Evolutionary conservation across 2,888 invertebrate species (phyloP), one percentile per base, ranked within the genome.

Genomic region (Scrobipalpa costella): DNA sequence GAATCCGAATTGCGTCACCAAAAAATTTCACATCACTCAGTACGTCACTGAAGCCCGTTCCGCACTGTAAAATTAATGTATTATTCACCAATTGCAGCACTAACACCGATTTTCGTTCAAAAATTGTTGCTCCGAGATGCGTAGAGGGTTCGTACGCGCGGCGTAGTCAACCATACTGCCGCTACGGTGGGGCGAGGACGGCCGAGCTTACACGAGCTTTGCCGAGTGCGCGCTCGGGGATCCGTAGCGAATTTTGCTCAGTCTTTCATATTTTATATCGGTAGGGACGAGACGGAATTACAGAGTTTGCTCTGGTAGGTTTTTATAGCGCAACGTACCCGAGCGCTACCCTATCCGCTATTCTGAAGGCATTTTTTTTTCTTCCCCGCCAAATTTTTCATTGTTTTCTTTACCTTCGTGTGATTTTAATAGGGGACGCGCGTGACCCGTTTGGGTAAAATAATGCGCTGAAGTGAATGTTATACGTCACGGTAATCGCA

Each of bases 231-330:
- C 72, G 79, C 78, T 81, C 73, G 79, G 81, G 81, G 78, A 71
- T 74, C 77, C 75, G 76, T 79, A 73, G 82, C 77, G 83, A 86
- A 85, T 85, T 89, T 83, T 74, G 88, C 85, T 81, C 89, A 83
- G 86, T 86, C 88, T 89, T 90, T 90, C 90, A 90, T 90, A 90
- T 90, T 90, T 90, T 90, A 90, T 90, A 90, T 86, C 84, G 86
- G 83, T 82, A 73, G 85, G 86, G 84, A 82, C 82, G 82, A 73
- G 80, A 81, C 84, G 85, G 85, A 85, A 87, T 89, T 90, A 88
- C 90, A 77, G 86, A 90, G 86, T 88, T 87, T 86, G 87, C 85
- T 87, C 80, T 81, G 87, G 81, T 88, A 79, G 84, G 84, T 90
- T 90, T 90, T 90, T 90, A 88, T 86, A 85, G 82, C 70, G 82